Evolutionary conservation across 2,797 vertebrate genomes (phyloP), one percentile per base, ranked within the genome.

Genomic region (Pipistrellus kuhlii): DNA sequence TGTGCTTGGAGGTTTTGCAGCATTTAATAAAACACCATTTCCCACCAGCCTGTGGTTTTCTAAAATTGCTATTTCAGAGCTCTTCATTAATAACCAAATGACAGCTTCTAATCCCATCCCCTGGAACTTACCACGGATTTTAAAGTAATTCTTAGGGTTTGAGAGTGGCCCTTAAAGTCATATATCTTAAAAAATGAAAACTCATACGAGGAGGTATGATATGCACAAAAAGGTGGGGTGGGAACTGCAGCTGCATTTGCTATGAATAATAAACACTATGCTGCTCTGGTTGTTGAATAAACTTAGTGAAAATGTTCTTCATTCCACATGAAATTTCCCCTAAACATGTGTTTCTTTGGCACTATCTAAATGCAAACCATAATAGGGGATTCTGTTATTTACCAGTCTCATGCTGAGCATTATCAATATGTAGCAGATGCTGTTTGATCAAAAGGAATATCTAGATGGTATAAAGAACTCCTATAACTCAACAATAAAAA

Each of bases 401-500:
- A 53, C 90, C 95, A 93, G 51, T 69, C 15, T 82, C 64, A 30
- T 32, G 72, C 73, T 95, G 78, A 93, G 75, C 93, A 93, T 96
- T 92, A 88, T 76, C 35, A 86, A 51, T 27, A 18, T 53, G n/a
- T 38, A 85, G 59, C 82, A 93, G 53, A 46, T 46, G 80, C 71
- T 88, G 64, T 95, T 96, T 96, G 85, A 97, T 97, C 90, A 94
- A 97, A 95, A 96, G 80, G 13, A 21, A 86, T 95, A 93, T 76
- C 27, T 46, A 90, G 75, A 87, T 81, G 88, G 94, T 72, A 86
- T 89, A 94, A 88, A 96, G n/a, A 73, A 95, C n/a, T 64, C 72
- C 94, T 97, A 95, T 91, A 97, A 96, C 14, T 86, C 57, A 97
- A 96, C 90, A 94, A 97, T 90, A 97, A 94, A 86, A 90, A 83